Evolutionary conservation across 1,140 invertebrate species (phyloP).

Genomic region (Pectinophora gossypiella): DNA sequence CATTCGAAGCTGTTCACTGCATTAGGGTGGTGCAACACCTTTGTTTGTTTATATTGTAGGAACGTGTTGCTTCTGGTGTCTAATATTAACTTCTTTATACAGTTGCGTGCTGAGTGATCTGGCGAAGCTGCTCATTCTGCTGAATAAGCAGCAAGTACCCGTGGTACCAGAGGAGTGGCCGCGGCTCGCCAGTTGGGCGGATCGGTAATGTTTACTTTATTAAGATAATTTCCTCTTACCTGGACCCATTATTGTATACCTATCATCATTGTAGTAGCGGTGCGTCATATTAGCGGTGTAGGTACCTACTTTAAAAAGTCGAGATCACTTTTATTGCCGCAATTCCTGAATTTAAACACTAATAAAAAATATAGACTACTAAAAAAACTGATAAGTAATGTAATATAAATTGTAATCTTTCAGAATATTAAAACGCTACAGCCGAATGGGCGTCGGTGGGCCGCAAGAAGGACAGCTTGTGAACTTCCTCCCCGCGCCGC

Average conservation of each 20-base stretch:
- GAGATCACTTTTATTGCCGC: too few relatives aligned
- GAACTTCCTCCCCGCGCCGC: slow-evolving; percentile 79
- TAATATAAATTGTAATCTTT: slow-evolving; percentile 18
- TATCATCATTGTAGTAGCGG: too few relatives aligned
- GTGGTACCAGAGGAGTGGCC: slow-evolving; percentile 87
- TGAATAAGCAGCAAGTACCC: slow-evolving; percentile 81
- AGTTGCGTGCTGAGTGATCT: slow-evolving; percentile 85
- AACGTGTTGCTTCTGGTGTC: background rate
- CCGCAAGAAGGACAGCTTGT: slow-evolving; percentile 78
- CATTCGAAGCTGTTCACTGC: background rate
- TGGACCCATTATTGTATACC: too few relatives aligned
- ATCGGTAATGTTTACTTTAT: slow-evolving; percentile 64
- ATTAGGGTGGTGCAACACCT: background rate
- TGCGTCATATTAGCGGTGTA: too few relatives aligned
- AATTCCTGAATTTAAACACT: too few relatives aligned
- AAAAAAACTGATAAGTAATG: too few relatives aligned
- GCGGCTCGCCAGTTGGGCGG: slow-evolving; percentile 83
- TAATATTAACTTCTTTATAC: slow-evolving; percentile 6
- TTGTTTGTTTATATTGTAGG: too few relatives aligned
- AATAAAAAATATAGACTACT: too few relatives aligned
- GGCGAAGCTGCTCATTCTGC: slow-evolving; percentile 82
- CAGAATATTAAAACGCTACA: slow-evolving; percentile 80
- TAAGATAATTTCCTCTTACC: too few relatives aligned
- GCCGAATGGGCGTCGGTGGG: slow-evolving; percentile 76
- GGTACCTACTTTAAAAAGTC: too few relatives aligned